Evolutionary conservation across 2,888 invertebrate genomes (phyloP).

Genomic region (Callosobruchus maculatus): DNA sequence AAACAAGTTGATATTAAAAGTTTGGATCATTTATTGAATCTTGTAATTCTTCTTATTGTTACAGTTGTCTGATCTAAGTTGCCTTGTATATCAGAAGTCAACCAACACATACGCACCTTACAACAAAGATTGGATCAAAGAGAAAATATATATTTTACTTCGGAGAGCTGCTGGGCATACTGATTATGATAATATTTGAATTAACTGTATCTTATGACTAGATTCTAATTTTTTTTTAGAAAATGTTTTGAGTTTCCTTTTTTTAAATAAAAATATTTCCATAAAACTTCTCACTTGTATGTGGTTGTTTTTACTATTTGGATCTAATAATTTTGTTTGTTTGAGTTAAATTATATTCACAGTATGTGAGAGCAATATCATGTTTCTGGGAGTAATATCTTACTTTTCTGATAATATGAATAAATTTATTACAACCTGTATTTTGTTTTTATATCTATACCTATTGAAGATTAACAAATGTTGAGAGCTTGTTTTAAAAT

Average conservation of each 20-base stretch:
- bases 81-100: slow-evolving; percentile 93
- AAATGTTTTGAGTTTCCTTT: slow-evolving; percentile 1
- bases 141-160: slow-evolving; percentile 93
- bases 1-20: too few relatives aligned
- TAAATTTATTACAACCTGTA: too few relatives aligned
- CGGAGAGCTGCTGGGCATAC: slow-evolving; percentile 78
- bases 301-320: too few relatives aligned
- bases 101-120: slow-evolving; percentile 96
- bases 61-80: slow-evolving; percentile 86
- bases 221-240: not conserved
- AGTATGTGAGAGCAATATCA: too few relatives aligned
- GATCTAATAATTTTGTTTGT: too few relatives aligned
- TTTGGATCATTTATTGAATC: not conserved
- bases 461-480: too few relatives aligned
- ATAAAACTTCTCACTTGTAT: not conserved
- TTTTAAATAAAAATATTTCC: slow-evolving; percentile 3
- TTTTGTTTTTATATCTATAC: too few relatives aligned
- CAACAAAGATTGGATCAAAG: slow-evolving; percentile 99
- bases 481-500: too few relatives aligned
- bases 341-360: too few relatives aligned
- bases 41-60: slow-evolving; percentile 9
- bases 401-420: too few relatives aligned
- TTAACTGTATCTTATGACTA: not conserved
- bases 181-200: not conserved
- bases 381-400: too few relatives aligned